phyloP scores from a whole-genome alignment of 2,888 invertebrate species.

The Callyntrura guangdongensis region DNA sequence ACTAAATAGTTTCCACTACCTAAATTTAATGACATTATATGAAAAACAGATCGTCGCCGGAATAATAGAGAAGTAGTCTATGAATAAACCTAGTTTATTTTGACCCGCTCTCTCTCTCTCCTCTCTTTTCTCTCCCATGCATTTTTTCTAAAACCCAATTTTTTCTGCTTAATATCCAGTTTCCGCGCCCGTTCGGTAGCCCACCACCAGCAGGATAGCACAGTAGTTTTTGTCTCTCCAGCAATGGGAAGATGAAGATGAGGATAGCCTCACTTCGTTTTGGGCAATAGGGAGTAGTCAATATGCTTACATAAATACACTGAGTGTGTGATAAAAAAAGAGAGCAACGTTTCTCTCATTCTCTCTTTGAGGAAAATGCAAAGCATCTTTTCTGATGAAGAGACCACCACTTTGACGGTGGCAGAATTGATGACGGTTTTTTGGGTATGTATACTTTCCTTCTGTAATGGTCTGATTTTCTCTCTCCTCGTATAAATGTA shows the following conservation, averaged over 20 bases:
- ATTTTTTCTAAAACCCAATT: conserved; percentile 57
- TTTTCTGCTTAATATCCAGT: conserved; percentile 36
- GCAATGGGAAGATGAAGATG: conserved; percentile 11
- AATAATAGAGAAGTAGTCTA: conserved; percentile 28
- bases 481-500: background rate
- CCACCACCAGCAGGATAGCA: background rate
- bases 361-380: conserved; percentile 60
- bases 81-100: conserved; percentile 47
- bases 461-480: background rate
- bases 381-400: conserved; percentile 41
- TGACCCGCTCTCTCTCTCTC: conserved; percentile 60
- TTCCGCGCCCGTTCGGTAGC: conserved; percentile 7
- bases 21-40: conserved; percentile 35
- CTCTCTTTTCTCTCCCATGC: no score
- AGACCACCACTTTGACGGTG: conserved; percentile 19
- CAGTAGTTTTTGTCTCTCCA: conserved; percentile 10
- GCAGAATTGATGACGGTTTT: conserved; percentile 26
- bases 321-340: conserved; percentile 70
- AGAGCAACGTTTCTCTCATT: background rate
- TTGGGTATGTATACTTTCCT: background rate
- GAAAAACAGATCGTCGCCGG: conserved; percentile 12
- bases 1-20: background rate
- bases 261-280: conserved; percentile 54
- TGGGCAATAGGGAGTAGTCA: conserved; percentile 32
- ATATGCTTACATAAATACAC: background rate